A percentile compares a stretch with the other conserved stretches of the same genome.
phyloP scores from a whole-genome alignment of 1,140 invertebrate genomes.

The Drosophila virilis region DNA sequence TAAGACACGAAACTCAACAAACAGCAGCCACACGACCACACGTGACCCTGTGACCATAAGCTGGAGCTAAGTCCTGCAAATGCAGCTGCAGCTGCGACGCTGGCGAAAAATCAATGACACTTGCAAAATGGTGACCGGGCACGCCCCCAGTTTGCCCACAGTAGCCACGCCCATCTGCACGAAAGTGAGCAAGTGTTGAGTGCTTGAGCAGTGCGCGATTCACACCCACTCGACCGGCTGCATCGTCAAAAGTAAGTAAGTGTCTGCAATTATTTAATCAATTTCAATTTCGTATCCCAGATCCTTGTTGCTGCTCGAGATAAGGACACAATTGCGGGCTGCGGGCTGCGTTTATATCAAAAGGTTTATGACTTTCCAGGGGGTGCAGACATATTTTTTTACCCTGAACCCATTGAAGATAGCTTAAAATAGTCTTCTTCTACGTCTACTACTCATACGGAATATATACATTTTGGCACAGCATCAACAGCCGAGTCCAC shows the following conservation, averaged over 20 bases:
- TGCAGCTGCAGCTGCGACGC: background rate
- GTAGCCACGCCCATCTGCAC: constrained; percentile 8
- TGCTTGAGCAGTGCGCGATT: constrained; percentile 29
- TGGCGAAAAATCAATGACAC: constrained; percentile 30
- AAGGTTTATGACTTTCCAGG: background rate
- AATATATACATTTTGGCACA: no score
- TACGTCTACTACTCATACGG: no score
- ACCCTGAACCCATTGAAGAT: background rate
- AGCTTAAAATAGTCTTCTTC: no score
- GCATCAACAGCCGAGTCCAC: no score
- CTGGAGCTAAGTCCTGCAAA: background rate
- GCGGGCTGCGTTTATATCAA: background rate
- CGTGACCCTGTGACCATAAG: constrained; percentile 48
- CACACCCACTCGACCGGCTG: constrained; percentile 58
- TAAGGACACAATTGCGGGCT: background rate
- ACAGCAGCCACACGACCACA: constrained; percentile 55
- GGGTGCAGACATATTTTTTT: background rate
- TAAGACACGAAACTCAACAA: constrained; percentile 58
- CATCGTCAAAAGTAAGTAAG: background rate
- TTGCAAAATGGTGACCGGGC: background rate
- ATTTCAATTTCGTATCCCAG: constrained; percentile 48
- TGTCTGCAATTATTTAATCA: constrained; percentile 58
- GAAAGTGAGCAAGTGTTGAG: background rate
- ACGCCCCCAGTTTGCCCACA: background rate
- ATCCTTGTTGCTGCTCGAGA: constrained; percentile 3